Evolutionary conservation across 2,888 invertebrate species (phyloP).

Genomic region (Tyria jacobaeae): DNA sequence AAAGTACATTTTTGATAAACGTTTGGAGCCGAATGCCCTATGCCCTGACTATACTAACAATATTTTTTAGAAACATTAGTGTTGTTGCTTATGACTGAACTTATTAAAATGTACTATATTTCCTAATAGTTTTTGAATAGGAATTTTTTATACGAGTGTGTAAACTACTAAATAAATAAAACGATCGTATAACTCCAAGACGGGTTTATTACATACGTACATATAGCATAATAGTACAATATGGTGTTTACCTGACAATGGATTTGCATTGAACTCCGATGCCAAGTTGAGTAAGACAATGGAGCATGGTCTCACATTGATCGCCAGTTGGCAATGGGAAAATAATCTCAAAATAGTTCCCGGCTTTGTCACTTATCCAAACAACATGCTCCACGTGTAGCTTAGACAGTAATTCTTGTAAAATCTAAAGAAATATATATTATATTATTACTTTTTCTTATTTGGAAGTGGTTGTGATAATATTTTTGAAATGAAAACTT

Average conservation of each 20-base stretch:
- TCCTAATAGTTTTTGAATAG: no score
- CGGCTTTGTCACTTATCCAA: conserved; percentile 89
- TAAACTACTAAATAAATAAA: no score
- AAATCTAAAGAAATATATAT: conserved; percentile 75
- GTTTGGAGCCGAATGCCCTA: no score
- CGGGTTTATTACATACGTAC: no score
- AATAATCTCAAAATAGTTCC: conserved; percentile 90
- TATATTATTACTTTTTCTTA: neutral
- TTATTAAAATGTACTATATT: no score
- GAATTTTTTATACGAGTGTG: no score
- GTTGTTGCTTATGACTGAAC: no score
- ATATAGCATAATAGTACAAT: neutral
- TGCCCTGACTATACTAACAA: no score
- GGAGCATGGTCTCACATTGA: conserved; percentile 90
- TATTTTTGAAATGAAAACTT: neutral
- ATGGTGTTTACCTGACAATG: conserved; percentile 87
- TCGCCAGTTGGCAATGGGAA: conserved; percentile 90
- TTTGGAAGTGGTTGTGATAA: no score
- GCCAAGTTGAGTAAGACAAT: conserved; percentile 90
- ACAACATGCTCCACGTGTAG: conserved; percentile 89
- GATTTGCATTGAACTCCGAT: conserved; percentile 90
- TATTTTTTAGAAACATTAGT: no score
- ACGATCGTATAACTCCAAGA: no score
- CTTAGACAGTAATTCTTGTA: conserved; percentile 89
- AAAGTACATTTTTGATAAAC: no score